These are phyloP conservation scores for Drosophila falleni DNA, from an alignment of 2,888 invertebrate genomes.

Conservation along the genomic window DNA sequence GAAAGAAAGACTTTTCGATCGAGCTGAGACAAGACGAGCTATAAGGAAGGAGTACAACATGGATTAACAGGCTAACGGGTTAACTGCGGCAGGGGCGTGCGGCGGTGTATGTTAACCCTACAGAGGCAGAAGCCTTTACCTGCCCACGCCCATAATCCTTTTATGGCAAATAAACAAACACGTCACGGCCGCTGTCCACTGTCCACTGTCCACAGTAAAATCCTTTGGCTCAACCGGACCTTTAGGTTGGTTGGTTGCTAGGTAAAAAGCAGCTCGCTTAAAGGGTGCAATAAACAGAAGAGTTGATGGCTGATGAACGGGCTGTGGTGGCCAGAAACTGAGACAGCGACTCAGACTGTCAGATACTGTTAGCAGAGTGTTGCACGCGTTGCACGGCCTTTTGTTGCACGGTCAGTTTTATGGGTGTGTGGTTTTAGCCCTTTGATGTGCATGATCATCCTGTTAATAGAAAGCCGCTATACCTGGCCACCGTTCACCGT, in stretches of 20 bases:
- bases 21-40: not conserved
- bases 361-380: not conserved
- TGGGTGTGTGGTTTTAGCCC: conserved; percentile 85
- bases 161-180: conserved; percentile 83
- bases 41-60: not conserved
- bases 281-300: conserved; percentile 75
- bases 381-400: conserved; percentile 34
- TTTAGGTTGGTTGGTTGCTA: conserved; percentile 12
- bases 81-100: conserved; percentile 59
- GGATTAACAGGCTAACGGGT: conserved; percentile 70
- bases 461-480: conserved; percentile 79
- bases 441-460: conserved; percentile 84
- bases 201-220: conserved; percentile 17
- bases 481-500: conserved; percentile 52
- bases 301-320: conserved; percentile 58
- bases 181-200: conserved; percentile 36
- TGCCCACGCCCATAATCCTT: conserved; percentile 82
- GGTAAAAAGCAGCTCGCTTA: conserved; percentile 70
- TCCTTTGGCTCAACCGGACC: conserved; percentile 53
- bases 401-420: conserved; percentile 78
- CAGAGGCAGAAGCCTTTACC: conserved; percentile 64
- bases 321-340: conserved; percentile 25
- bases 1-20: not conserved
- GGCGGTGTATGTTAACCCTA: conserved; percentile 53
- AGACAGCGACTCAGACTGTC: conserved; percentile 7